A percentile compares a stretch with the other conserved stretches of the same genome.
Conservation (phyloP, 2,888 invertebrate genomes). For the Drosophila hawaiiensis region DNA sequence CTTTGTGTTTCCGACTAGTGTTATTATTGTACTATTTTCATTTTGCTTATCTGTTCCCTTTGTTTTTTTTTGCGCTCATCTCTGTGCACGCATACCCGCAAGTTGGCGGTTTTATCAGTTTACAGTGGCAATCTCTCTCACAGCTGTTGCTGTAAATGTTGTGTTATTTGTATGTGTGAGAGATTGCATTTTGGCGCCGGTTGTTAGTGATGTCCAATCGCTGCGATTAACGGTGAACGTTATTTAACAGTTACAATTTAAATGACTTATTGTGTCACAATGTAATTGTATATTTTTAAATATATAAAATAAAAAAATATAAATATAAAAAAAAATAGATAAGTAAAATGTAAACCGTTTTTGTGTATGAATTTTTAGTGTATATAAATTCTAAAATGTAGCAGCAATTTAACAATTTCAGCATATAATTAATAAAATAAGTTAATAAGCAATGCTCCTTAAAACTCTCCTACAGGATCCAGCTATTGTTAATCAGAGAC, state of each 20-base stretch:
- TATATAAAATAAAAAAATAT: background rate
- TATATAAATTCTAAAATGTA: background rate
- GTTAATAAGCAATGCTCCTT: background rate
- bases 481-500: slow-evolving; percentile 80
- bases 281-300: background rate
- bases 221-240: slow-evolving; percentile 21
- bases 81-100: slow-evolving; percentile 46
- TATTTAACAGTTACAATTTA: slow-evolving; percentile 31
- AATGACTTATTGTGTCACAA: background rate
- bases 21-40: slow-evolving; percentile 17
- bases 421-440: background rate
- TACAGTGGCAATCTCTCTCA: slow-evolving; percentile 29
- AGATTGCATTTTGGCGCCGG: slow-evolving; percentile 12
- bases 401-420: background rate
- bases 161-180: slow-evolving; percentile 8
- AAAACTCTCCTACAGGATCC: slow-evolving; percentile 65
- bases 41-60: slow-evolving; percentile 38
- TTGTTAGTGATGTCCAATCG: slow-evolving; percentile 47
- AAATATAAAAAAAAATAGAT: background rate
- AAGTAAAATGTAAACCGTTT: background rate
- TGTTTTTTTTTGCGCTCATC: slow-evolving; percentile 39
- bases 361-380: background rate
- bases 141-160: slow-evolving; percentile 48
- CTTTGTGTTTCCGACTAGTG: slow-evolving; percentile 23
- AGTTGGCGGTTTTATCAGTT: slow-evolving; percentile 55